Conservation (phyloP, 2,113 vertebrate genomes). For the Ciconia maguari region DNA sequence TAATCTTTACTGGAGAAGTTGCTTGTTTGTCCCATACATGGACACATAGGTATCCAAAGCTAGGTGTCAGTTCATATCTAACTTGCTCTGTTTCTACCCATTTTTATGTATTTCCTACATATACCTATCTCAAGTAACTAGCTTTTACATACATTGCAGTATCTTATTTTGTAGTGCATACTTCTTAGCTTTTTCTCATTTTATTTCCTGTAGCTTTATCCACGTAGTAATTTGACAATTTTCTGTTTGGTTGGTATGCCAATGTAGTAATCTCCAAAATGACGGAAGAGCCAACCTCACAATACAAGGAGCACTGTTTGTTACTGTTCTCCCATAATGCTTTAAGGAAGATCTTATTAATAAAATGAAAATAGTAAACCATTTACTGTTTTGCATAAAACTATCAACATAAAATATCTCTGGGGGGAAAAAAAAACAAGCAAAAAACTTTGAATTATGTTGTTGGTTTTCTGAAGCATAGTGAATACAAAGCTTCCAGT, state of each 20-base stretch:
- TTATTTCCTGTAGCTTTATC: neutral
- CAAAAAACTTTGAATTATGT: neutral
- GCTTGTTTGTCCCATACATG: accelerated
- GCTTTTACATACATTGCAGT: neutral
- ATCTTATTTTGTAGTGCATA: neutral
- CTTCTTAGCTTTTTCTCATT: neutral
- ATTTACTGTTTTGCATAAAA: neutral
- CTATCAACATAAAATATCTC: neutral
- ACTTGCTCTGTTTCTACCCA: neutral
- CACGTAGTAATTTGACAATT: accelerated
- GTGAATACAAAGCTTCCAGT: neutral
- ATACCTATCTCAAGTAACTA: neutral
- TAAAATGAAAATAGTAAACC: neutral
- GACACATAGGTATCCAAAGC: neutral
- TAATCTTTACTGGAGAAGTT: neutral
- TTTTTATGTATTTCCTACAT: neutral
- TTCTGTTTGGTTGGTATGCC: neutral
- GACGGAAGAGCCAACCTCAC: neutral
- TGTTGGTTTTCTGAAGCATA: neutral
- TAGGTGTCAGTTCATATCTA: neutral
- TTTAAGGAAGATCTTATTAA: neutral
- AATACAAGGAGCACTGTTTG: neutral
- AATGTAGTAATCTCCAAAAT: neutral
- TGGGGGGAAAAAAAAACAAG: neutral
- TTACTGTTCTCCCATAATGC: neutral